Conservation (phyloP, 2,113 vertebrate species). For the Caracal caracal region DNA sequence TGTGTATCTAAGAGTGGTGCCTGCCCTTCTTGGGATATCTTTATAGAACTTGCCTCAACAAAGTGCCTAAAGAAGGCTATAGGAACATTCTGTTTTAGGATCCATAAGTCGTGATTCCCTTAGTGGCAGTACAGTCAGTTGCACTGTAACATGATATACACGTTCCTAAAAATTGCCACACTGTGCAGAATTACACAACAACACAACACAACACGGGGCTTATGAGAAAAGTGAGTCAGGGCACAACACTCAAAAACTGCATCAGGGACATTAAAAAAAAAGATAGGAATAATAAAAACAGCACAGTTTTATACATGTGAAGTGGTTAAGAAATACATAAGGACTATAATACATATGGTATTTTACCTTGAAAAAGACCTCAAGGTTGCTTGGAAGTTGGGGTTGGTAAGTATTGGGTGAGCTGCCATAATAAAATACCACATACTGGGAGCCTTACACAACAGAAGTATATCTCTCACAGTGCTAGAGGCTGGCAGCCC, state of each 20-base stretch:
- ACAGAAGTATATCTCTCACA: not conserved
- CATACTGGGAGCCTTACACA: not conserved
- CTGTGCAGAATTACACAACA: not conserved
- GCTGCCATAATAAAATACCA: not conserved
- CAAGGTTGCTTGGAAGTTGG: not conserved
- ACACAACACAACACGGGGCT: not conserved
- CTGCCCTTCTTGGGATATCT: not conserved
- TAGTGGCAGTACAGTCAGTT: not conserved
- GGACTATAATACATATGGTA: not conserved
- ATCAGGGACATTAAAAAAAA: not conserved
- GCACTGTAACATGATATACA: not conserved
- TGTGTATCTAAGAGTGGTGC: not conserved
- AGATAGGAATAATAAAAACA: not conserved
- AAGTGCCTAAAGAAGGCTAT: not conserved
- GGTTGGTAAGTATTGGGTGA: not conserved
- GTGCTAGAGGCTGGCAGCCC: not conserved
- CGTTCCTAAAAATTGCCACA: not conserved
- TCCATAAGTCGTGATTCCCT: not conserved
- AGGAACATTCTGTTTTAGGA: not conserved
- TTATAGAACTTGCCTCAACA: not conserved
- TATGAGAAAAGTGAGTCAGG: slow-evolving; percentile 13
- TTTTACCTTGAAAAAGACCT: not conserved
- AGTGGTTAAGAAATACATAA: not conserved
- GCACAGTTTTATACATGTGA: not conserved
- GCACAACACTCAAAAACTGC: not conserved